Evolutionary conservation across 2,797 vertebrate genomes (phyloP).

Genomic region (Chelonia mydas): DNA sequence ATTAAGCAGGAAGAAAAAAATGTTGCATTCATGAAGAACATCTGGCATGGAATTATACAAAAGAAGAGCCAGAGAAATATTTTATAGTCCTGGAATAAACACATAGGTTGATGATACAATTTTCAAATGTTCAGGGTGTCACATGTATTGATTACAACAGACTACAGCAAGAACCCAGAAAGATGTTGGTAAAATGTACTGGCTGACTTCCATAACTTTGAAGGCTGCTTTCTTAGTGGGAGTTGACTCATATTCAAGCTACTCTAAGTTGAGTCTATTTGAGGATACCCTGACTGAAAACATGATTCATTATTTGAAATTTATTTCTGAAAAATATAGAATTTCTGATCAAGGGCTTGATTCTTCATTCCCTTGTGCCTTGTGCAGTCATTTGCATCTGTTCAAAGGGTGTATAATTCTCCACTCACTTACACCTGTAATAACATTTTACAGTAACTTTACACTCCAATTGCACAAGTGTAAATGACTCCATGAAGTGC

Average conservation of each 20-base stretch:
- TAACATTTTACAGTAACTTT: neutral
- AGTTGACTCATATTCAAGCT: neutral
- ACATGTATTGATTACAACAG: neutral
- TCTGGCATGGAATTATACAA: slow-evolving; percentile 3
- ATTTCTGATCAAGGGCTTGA: slow-evolving; percentile 18
- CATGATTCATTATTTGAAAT: neutral
- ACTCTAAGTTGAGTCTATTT: neutral
- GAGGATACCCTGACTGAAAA: neutral
- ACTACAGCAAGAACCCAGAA: slow-evolving; percentile 25
- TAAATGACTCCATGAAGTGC: slow-evolving; percentile 20
- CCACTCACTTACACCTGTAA: slow-evolving; percentile 19
- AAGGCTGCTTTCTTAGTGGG: neutral
- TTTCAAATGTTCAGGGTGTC: neutral
- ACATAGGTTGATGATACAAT: neutral
- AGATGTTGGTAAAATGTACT: accelerated
- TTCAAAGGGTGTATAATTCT: neutral
- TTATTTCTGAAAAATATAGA: slow-evolving; percentile 42
- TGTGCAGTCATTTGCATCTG: neutral
- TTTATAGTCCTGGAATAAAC: slow-evolving; percentile 21
- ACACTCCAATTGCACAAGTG: neutral
- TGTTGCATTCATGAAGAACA: neutral
- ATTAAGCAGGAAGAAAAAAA: neutral
- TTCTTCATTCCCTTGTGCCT: slow-evolving; percentile 9
- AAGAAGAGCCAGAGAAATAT: neutral
- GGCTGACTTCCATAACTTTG: neutral